Evolutionary conservation across 2,797 vertebrate genomes (phyloP).

Genomic region (Gorsachius magnificus): DNA sequence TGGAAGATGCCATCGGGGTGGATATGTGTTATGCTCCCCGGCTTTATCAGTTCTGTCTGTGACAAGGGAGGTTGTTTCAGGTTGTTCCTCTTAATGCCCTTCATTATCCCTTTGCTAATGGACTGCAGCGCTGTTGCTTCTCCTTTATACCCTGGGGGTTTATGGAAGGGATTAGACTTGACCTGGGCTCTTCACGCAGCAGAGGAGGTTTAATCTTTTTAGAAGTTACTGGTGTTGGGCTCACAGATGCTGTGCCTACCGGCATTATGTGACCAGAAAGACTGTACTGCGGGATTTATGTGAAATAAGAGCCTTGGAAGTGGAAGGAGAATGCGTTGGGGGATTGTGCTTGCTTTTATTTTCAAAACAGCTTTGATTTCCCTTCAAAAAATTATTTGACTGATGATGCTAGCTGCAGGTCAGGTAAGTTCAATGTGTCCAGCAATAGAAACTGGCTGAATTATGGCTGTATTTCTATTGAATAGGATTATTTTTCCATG

Average conservation of each 20-base stretch:
- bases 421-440: background rate
- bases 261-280: background rate
- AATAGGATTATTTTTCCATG: background rate
- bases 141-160: background rate
- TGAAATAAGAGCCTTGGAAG: background rate
- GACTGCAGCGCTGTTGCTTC: background rate
- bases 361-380: background rate
- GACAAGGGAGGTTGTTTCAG: background rate
- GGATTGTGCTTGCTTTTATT: background rate
- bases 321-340: rapidly evolving
- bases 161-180: background rate
- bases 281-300: background rate
- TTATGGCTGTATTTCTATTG: background rate
- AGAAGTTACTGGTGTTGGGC: background rate
- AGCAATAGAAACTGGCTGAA: background rate
- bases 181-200: background rate
- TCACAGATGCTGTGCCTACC: background rate
- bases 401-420: background rate
- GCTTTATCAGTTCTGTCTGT: background rate
- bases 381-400: background rate
- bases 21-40: background rate
- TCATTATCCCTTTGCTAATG: background rate
- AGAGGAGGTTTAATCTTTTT: background rate
- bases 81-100: background rate
- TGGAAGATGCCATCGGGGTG: background rate